A percentile compares a stretch with the other conserved stretches of the same genome.
phyloP scores from a whole-genome alignment of 2,888 invertebrate genomes.

The Drosophila affinis region DNA sequence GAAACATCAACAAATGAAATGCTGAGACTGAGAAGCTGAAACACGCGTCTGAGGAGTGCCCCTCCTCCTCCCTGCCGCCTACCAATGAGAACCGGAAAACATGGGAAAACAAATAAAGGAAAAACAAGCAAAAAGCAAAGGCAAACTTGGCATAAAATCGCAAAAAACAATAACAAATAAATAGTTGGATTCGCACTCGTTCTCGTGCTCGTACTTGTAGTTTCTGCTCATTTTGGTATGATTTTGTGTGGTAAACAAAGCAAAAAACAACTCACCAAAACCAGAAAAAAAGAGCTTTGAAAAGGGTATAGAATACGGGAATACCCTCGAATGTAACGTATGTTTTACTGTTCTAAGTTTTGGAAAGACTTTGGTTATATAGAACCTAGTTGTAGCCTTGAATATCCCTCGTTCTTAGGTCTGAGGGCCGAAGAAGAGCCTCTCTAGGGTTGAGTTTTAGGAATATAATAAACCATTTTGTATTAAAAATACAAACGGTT shows the following conservation, averaged over 20 bases:
- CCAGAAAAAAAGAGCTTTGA: slow-evolving; percentile 36
- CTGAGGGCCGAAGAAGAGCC: too few relatives aligned
- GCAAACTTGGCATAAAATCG: background rate
- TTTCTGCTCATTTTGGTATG: background rate
- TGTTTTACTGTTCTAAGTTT: background rate
- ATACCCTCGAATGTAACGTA: background rate
- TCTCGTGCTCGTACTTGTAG: background rate
- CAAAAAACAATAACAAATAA: background rate
- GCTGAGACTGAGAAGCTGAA: background rate
- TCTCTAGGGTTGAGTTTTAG: too few relatives aligned
- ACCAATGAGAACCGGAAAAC: background rate
- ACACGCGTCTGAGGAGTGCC: background rate
- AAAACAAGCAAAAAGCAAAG: background rate
- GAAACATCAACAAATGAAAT: slow-evolving; percentile 38
- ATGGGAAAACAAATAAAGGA: background rate
- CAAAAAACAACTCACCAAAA: slow-evolving; percentile 41
- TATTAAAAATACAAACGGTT: too few relatives aligned
- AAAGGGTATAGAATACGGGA: background rate
- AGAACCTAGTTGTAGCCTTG: too few relatives aligned
- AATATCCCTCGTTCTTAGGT: too few relatives aligned
- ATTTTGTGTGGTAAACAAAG: slow-evolving; percentile 41
- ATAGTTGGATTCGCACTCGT: too few relatives aligned
- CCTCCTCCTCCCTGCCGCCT: too few relatives aligned
- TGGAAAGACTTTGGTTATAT: background rate
- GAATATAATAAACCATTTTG: too few relatives aligned